Percentiles rank a stretch among this genome's conserved stretches.
These are phyloP conservation scores for Silvanus unidentatus DNA, from an alignment of 2,888 invertebrate genomes.

Conservation along the genomic window DNA sequence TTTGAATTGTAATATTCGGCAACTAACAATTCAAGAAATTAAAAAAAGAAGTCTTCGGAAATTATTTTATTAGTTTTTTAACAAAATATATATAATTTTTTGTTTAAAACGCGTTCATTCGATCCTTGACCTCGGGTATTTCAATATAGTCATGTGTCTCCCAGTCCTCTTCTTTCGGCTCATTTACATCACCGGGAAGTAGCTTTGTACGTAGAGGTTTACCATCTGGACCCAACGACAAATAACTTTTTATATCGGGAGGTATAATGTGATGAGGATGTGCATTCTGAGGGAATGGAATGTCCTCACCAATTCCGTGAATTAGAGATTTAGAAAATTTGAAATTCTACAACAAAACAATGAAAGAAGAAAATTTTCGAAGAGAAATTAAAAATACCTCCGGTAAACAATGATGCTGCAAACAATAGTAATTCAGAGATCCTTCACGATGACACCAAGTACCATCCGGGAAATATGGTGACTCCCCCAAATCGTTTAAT, in stretches of 20 bases:
- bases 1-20: too few relatives aligned
- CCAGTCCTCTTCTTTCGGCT: conserved; percentile 57
- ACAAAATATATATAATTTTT: too few relatives aligned
- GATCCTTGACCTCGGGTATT: conserved; percentile 38
- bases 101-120: too few relatives aligned
- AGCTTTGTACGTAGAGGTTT: conserved; percentile 56
- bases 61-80: too few relatives aligned
- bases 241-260: conserved; percentile 53
- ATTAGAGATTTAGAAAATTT: conserved; percentile 53
- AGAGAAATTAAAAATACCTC: conserved; percentile 49
- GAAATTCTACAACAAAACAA: conserved; percentile 50
- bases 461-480: conserved; percentile 74
- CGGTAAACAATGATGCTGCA: conserved; percentile 69
- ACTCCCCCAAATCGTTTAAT: conserved; percentile 65
- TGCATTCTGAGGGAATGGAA: conserved; percentile 61
- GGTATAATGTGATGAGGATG: conserved; percentile 47
- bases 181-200: conserved; percentile 48
- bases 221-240: conserved; percentile 56
- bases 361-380: not conserved
- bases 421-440: conserved; percentile 62
- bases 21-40: too few relatives aligned
- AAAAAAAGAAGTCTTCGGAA: too few relatives aligned
- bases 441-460: conserved; percentile 69
- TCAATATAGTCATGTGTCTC: conserved; percentile 64
- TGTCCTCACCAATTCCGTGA: conserved; percentile 51